A percentile compares a stretch with the other conserved stretches of the same genome.
Evolutionary conservation across 2,888 invertebrate genomes (phyloP).

Genomic region (Leucoma salicis): DNA sequence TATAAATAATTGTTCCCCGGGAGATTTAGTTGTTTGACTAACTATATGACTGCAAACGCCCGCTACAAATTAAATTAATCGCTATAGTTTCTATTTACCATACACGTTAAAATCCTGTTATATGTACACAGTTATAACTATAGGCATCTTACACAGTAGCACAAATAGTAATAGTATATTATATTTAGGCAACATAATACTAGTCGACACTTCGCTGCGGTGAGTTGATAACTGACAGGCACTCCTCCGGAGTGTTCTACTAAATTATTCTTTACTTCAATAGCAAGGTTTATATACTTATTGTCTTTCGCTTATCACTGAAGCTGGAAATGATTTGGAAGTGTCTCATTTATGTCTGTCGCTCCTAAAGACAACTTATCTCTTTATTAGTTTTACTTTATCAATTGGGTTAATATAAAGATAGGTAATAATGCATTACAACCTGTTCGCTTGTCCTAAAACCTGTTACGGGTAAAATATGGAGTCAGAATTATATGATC

Average conservation of each 20-base stretch:
- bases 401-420: slow-evolving; percentile 4
- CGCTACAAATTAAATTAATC: slow-evolving; percentile 20
- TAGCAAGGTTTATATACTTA: slow-evolving; percentile 18
- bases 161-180: slow-evolving; percentile 16
- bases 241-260: slow-evolving; percentile 4
- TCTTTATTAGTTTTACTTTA: background rate
- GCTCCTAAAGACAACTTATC: background rate
- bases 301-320: slow-evolving; percentile 15
- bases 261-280: slow-evolving; percentile 20
- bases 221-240: slow-evolving; percentile 23
- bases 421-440: background rate
- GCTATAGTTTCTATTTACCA: background rate
- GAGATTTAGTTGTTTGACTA: slow-evolving; percentile 18
- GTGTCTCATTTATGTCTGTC: background rate
- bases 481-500: background rate
- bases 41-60: slow-evolving; percentile 15
- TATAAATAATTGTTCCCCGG: slow-evolving; percentile 55
- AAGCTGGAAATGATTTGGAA: slow-evolving; percentile 4
- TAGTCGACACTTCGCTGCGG: slow-evolving; percentile 18
- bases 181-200: slow-evolving; percentile 23
- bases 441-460: background rate
- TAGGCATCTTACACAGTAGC: slow-evolving; percentile 26
- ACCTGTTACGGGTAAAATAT: background rate
- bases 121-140: too few species aligned
- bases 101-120: too few species aligned